Percentiles rank a stretch among this genome's conserved stretches.
phyloP scores from a whole-genome alignment of 2,888 invertebrate genomes.

The Sphaeridia pumilis region DNA sequence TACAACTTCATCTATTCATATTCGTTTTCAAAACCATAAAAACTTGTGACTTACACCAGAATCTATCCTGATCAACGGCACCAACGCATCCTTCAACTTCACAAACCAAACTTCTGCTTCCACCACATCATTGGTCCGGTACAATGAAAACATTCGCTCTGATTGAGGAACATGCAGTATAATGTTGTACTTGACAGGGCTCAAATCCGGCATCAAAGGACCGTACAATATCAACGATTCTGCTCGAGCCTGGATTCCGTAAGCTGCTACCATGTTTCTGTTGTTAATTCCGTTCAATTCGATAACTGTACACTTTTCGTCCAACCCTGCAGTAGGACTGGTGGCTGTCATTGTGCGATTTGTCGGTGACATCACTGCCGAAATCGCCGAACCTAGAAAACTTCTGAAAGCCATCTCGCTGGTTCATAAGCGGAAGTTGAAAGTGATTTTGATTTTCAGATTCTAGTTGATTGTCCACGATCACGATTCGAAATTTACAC shows the following conservation, averaged over 20 bases:
- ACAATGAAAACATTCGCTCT: constrained; percentile 27
- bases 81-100: constrained; percentile 22
- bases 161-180: constrained; percentile 21
- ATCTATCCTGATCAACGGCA: constrained; percentile 18
- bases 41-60: neutral
- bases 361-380: neutral
- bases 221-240: constrained; percentile 26
- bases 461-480: neutral
- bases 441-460: neutral
- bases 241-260: constrained; percentile 18
- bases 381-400: neutral
- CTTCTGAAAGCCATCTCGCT: neutral
- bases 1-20: neutral
- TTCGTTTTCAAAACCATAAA: neutral
- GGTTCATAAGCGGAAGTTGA: neutral
- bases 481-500: neutral
- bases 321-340: neutral
- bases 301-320: neutral
- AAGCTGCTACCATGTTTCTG: constrained; percentile 14
- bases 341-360: neutral
- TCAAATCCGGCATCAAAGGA: constrained; percentile 8
- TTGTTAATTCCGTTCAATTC: constrained; percentile 1
- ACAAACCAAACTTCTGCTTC: constrained; percentile 23
- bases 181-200: constrained; percentile 19
- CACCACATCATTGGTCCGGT: constrained; percentile 13